These are phyloP conservation scores for Diaperis boleti DNA, from an alignment of 2,888 invertebrate genomes.

Conservation along the genomic window DNA sequence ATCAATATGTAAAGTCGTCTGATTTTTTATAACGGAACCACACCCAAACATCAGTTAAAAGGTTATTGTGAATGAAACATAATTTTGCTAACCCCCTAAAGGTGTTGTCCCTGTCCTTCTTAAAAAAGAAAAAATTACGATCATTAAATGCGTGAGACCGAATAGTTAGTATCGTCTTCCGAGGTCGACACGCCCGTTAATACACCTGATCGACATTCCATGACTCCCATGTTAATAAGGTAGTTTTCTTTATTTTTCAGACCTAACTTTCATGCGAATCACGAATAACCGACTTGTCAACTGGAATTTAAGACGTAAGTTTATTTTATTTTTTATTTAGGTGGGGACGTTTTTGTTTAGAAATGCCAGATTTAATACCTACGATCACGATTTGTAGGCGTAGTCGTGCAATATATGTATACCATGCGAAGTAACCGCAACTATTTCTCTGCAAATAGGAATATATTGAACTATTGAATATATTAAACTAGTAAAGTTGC, in stretches of 20 bases:
- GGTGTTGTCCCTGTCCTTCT: conserved; percentile 20
- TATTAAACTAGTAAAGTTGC: no score
- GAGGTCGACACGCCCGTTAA: conserved; percentile 46
- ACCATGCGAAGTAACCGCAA: not conserved
- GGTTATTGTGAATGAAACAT: not conserved
- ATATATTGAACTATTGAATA: no score
- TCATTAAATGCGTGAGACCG: conserved; percentile 36
- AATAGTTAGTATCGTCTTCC: conserved; percentile 41
- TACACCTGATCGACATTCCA: conserved; percentile 48
- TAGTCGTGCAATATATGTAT: conserved; percentile 11
- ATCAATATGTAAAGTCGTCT: conserved; percentile 9
- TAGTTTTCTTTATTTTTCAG: conserved; percentile 42
- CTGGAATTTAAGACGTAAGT: no score
- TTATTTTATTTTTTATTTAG: no score
- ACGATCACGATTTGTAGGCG: conserved; percentile 16
- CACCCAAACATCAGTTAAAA: conserved; percentile 14
- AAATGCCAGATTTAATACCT: conserved; percentile 31
- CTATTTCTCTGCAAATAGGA: not conserved
- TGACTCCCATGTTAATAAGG: conserved; percentile 40
- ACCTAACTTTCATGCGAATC: conserved; percentile 16
- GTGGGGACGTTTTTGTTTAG: conserved; percentile 5
- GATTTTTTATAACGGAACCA: conserved; percentile 13
- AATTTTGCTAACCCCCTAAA: conserved; percentile 24
- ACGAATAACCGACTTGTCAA: conserved; percentile 12
- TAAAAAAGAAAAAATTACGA: conserved; percentile 15